phyloP scores from a whole-genome alignment of 2,113 vertebrate species.

The Litocranius walleri region DNA sequence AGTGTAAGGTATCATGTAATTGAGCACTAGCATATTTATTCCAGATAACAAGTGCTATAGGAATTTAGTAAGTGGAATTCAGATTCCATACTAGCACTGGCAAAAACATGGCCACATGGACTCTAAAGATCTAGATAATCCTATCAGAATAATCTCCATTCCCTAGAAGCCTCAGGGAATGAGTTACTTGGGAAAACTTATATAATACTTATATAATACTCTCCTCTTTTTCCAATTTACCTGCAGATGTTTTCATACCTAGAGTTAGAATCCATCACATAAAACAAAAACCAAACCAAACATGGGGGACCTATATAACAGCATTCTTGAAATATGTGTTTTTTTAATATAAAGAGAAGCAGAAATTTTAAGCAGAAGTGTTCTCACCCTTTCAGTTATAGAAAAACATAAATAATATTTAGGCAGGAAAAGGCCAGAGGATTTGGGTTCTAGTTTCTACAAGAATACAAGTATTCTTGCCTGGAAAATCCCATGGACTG shows the following conservation, averaged over 20 bases:
- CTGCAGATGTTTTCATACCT: neutral
- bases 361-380: neutral
- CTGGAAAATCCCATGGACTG: too few species aligned
- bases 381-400: neutral
- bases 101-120: neutral
- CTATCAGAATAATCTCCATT: neutral
- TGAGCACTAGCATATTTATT: neutral
- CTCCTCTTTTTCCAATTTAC: neutral
- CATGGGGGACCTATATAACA: neutral
- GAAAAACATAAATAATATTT: neutral
- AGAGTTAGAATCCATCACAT: neutral
- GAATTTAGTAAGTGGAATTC: neutral
- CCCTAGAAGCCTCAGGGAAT: neutral
- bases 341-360: neutral
- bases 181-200: neutral
- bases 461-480: too few species aligned
- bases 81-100: neutral
- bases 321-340: neutral
- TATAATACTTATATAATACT: neutral
- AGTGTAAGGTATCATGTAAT: neutral
- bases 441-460: neutral
- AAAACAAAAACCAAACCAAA: neutral
- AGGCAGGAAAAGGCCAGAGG: neutral
- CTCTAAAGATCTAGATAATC: neutral
- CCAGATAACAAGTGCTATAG: neutral